phyloP scores from a whole-genome alignment of 1,140 invertebrate species.

The Acyrthosiphon pisum region DNA sequence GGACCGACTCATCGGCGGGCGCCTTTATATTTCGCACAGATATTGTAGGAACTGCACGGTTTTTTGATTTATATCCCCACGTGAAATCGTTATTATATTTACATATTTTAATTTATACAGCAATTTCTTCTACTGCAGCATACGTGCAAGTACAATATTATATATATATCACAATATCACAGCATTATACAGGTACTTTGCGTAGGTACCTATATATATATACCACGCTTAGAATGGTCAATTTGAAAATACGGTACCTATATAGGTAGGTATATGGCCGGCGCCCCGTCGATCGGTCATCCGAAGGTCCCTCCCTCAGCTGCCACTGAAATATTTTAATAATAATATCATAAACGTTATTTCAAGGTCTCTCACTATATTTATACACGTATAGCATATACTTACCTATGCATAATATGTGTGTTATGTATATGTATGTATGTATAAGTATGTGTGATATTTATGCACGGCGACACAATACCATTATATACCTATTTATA shows the following conservation, averaged over 20 bases:
- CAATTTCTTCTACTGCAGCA: not conserved
- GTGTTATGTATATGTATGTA: too few species aligned
- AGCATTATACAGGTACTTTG: not conserved
- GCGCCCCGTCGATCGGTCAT: not conserved
- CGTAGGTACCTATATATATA: not conserved
- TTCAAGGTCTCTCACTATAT: conserved; percentile 5
- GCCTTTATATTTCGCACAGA: not conserved
- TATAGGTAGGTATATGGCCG: not conserved
- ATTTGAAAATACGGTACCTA: not conserved
- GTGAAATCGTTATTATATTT: not conserved
- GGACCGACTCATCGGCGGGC: not conserved
- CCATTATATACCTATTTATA: not conserved
- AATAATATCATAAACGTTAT: not conserved
- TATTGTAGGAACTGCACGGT: not conserved
- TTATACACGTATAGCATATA: not conserved
- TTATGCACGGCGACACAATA: not conserved
- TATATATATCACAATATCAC: not conserved
- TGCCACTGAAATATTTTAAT: conserved; percentile 12
- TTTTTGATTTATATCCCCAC: not conserved
- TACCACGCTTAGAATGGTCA: not conserved
- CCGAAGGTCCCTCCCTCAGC: not conserved
- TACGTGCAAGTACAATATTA: not conserved
- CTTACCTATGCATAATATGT: too few species aligned
- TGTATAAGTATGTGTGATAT: not conserved
- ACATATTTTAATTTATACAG: not conserved